Evolutionary conservation across 2,888 invertebrate species (phyloP).

Genomic region (Cinara cedri): DNA sequence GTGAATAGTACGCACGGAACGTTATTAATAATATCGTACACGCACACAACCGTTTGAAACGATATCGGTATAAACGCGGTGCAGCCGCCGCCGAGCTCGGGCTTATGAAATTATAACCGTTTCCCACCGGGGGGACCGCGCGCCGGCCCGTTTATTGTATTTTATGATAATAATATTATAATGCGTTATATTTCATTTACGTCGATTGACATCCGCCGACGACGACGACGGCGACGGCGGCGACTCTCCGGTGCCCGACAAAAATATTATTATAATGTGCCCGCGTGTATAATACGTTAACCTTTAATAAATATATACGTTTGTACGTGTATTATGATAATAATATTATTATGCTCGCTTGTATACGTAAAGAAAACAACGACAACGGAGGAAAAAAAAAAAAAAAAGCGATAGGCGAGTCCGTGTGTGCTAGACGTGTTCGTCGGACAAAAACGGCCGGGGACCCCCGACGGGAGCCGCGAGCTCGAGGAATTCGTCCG

Average conservation of each 20-base stretch:
- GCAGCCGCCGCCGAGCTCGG: not conserved
- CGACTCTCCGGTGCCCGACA: no score
- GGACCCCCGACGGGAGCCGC: conserved; percentile 48
- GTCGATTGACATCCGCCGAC: conserved; percentile 53
- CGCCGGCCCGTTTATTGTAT: not conserved
- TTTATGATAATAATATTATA: conserved; percentile 3
- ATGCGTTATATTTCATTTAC: conserved; percentile 24
- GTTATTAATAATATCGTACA: no score
- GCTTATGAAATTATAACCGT: conserved; percentile 20
- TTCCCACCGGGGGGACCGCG: conserved; percentile 22
- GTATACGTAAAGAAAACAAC: conserved; percentile 20
- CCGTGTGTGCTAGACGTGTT: conserved; percentile 31
- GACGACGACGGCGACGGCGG: no score
- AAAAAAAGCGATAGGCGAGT: not conserved
- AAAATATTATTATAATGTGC: no score
- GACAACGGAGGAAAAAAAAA: no score
- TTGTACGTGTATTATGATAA: conserved; percentile 1
- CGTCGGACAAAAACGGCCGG: conserved; percentile 19
- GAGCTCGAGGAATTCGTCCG: conserved; percentile 29
- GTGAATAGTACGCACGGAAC: no score
- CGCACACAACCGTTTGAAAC: no score
- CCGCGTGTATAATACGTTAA: conserved; percentile 1
- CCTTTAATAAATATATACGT: not conserved
- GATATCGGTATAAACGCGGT: no score
- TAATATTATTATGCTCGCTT: not conserved